Conservation (phyloP, 2,888 invertebrate species). For the Fragum whitleyi region DNA sequence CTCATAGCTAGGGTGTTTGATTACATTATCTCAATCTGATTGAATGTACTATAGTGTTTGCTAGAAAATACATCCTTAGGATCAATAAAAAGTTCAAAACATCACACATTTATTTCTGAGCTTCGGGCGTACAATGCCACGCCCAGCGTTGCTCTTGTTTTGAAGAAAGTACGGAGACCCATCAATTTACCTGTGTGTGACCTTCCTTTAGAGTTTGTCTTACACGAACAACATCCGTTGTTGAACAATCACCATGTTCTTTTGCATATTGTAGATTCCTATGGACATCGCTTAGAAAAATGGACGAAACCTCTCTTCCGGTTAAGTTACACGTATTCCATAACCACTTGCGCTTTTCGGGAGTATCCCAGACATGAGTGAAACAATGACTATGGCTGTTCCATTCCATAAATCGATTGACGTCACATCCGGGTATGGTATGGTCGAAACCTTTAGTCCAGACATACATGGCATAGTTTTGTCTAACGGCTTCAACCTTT, state of each 20-base stretch:
- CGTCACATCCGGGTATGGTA: slow-evolving; percentile 54
- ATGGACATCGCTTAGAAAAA: slow-evolving; percentile 66
- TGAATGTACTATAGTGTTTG: too few species aligned
- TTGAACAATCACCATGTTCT: slow-evolving; percentile 40
- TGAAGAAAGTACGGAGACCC: too few species aligned
- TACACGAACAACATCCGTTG: slow-evolving; percentile 46
- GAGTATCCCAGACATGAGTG: slow-evolving; percentile 67
- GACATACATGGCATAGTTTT: slow-evolving; percentile 69
- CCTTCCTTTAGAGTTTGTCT: slow-evolving; percentile 62
- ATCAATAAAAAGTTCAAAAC: too few species aligned
- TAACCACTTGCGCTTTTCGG: slow-evolving; percentile 61
- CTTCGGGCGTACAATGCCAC: too few species aligned
- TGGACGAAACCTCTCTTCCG: slow-evolving; percentile 59
- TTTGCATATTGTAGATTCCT: slow-evolving; percentile 58
- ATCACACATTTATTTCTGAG: too few species aligned
- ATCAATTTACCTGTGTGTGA: slow-evolving; percentile 43
- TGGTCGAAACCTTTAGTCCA: slow-evolving; percentile 68
- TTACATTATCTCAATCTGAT: too few species aligned
- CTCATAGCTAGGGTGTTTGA: too few species aligned
- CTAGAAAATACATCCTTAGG: too few species aligned
- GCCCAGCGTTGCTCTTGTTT: too few species aligned
- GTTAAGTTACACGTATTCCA: slow-evolving; percentile 66
- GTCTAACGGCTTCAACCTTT: slow-evolving; percentile 5
- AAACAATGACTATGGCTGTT: slow-evolving; percentile 57
- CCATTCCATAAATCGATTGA: slow-evolving; percentile 57